These are phyloP conservation scores for Eumaeus atala DNA, from an alignment of 1,140 invertebrate genomes.

Conservation along the genomic window DNA sequence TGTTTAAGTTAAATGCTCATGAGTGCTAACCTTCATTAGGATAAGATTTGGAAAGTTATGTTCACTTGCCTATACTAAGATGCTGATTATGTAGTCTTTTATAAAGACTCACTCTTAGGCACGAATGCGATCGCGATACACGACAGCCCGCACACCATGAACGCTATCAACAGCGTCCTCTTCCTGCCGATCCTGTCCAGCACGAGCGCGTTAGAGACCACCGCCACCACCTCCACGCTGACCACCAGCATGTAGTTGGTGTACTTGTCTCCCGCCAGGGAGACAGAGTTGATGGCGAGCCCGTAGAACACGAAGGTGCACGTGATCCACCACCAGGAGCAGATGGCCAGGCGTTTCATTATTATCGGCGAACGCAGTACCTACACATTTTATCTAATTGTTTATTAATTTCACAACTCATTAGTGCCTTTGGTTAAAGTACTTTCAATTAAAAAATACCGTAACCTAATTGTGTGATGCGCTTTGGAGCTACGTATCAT, in stretches of 20 bases:
- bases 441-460: too few species aligned
- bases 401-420: too few species aligned
- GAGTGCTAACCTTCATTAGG: too few species aligned
- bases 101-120: slow-evolving; percentile 50
- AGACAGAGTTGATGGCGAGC: slow-evolving; percentile 84
- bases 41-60: too few species aligned
- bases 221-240: slow-evolving; percentile 82
- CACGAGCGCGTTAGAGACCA: slow-evolving; percentile 78
- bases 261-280: slow-evolving; percentile 82
- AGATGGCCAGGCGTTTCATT: slow-evolving; percentile 62
- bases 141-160: slow-evolving; percentile 75
- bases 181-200: slow-evolving; percentile 80
- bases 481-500: too few species aligned
- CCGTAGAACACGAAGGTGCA: slow-evolving; percentile 87
- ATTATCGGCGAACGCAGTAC: slow-evolving; percentile 55
- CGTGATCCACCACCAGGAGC: slow-evolving; percentile 81
- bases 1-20: too few species aligned
- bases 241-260: slow-evolving; percentile 82
- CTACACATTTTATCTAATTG: too few species aligned
- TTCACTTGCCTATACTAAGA: too few species aligned
- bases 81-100: too few species aligned
- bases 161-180: slow-evolving; percentile 75
- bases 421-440: too few species aligned
- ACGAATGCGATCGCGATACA: slow-evolving; percentile 60
- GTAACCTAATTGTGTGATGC: too few species aligned